Evolutionary conservation across 2,113 vertebrate genomes (phyloP), one percentile per base, ranked within the genome.

Genomic region (Garra rufa): DNA sequence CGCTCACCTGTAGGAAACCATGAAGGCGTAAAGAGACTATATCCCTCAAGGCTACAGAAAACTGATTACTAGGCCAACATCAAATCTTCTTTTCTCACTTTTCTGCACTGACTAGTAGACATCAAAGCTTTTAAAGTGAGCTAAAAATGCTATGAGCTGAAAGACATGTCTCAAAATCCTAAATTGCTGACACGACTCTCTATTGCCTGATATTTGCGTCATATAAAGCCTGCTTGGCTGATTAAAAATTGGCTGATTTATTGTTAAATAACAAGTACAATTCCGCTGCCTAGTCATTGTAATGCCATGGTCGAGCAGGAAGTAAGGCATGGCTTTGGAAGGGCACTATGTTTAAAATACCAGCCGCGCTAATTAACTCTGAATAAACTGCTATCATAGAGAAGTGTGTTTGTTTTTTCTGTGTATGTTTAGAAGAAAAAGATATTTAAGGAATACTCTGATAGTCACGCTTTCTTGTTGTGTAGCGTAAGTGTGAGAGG

Each of bases 41-140:
- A 67, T 67, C 46, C 52, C 76, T 48, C 28, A 85, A 41, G 34
- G 52, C 38, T 19, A 34, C 43, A 76, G 14, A 76, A 85, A 59
- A 6, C 70, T 26, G 21, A 26, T 73, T 26, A 79, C 65, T 41
- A 24, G 10, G 57, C 1, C 17, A 9, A 38, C 63, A 19, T 19
- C 9, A 0, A 38, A 67, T 26, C 3, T 4, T 63, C 28, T 63
- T 59, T 28, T 24, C 34, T 26, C 21, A 15, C 24, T 1, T 76
- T 46, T 15, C 11, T 65, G 28, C 19, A 21, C 63, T 67, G 24
- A 57, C 10, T 38, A 19, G 17, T 19, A 52, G 17, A 52, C 50
- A 52, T 52, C 19, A 55, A 55, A 55, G 52, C 19, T 55, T 55
- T 55, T 21, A 55, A 55, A n/a, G 19, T 9, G 52, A 55, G 52